Percentiles rank a stretch among this genome's conserved stretches.
These are phyloP conservation scores for Agrochola macilenta DNA, from an alignment of 2,888 invertebrate species.

Conservation along the genomic window DNA sequence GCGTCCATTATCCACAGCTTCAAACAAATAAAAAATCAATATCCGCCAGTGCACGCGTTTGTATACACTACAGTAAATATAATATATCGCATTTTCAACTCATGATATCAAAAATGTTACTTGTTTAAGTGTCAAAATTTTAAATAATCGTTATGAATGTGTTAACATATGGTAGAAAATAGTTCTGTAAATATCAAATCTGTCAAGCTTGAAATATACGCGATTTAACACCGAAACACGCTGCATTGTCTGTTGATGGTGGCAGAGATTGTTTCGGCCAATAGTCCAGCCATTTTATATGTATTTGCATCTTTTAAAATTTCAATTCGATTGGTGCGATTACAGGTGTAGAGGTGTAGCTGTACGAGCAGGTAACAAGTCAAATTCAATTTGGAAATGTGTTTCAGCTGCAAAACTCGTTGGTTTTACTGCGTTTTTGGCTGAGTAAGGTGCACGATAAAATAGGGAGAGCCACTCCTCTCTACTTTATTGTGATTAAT, in stretches of 20 bases:
- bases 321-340: slow-evolving; percentile 25
- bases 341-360: slow-evolving; percentile 29
- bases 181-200: slow-evolving; percentile 38
- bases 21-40: slow-evolving; percentile 88
- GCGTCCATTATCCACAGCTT: slow-evolving; percentile 87
- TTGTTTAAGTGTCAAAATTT: slow-evolving; percentile 20
- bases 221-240: slow-evolving; percentile 11
- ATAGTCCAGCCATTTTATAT: not conserved
- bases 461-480: slow-evolving; percentile 26
- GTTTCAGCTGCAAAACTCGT: slow-evolving; percentile 42
- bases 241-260: slow-evolving; percentile 13
- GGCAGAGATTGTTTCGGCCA: slow-evolving; percentile 9
- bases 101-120: slow-evolving; percentile 34
- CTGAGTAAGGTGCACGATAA: slow-evolving; percentile 20
- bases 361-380: slow-evolving; percentile 25
- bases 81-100: slow-evolving; percentile 53
- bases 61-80: slow-evolving; percentile 59
- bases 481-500: slow-evolving; percentile 57
- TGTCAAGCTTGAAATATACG: slow-evolving; percentile 32
- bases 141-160: slow-evolving; percentile 47
- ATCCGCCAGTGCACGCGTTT: slow-evolving; percentile 71
- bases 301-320: slow-evolving; percentile 38
- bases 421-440: slow-evolving; percentile 46
- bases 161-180: slow-evolving; percentile 28
- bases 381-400: slow-evolving; percentile 46